Evolutionary conservation across 2,113 vertebrate species (phyloP).

Genomic region (Hippocampus abdominalis): DNA sequence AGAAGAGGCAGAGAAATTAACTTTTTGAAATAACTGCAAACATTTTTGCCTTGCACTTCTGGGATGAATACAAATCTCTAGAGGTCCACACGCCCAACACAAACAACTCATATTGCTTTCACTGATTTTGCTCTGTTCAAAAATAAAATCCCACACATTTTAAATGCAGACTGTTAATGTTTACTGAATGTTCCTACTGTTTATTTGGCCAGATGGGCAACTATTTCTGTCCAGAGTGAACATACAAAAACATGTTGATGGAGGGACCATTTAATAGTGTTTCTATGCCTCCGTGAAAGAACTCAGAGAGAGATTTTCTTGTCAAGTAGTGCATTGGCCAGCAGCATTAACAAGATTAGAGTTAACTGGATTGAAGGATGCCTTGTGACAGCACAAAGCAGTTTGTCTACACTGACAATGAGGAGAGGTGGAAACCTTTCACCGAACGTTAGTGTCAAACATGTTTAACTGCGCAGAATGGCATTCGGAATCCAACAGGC

Average conservation of each 20-base stretch:
- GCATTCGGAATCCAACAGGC: background rate
- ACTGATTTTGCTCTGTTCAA: background rate
- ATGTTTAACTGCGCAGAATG: slow-evolving; percentile 1
- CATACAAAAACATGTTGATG: background rate
- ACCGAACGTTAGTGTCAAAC: slow-evolving; percentile 18
- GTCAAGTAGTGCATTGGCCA: background rate
- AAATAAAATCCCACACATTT: background rate
- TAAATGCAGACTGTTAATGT: slow-evolving; percentile 2
- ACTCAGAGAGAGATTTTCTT: slow-evolving; percentile 1
- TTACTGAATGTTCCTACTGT: background rate
- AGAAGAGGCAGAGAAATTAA: background rate
- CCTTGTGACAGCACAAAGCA: slow-evolving; percentile 56
- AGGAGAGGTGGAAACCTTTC: slow-evolving; percentile 1
- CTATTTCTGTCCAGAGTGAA: background rate
- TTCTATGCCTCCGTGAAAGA: background rate
- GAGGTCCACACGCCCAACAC: background rate
- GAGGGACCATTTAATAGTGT: background rate
- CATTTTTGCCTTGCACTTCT: background rate
- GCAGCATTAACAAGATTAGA: slow-evolving; percentile 61
- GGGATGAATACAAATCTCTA: slow-evolving; percentile 10
- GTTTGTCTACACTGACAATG: slow-evolving; percentile 25
- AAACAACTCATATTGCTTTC: slow-evolving; percentile 13
- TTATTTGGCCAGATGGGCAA: background rate
- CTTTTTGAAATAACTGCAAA: background rate
- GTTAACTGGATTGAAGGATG: slow-evolving; percentile 64